phyloP scores from a whole-genome alignment of 2,797 vertebrate species.

The Paratrypauchen microcephalus region DNA sequence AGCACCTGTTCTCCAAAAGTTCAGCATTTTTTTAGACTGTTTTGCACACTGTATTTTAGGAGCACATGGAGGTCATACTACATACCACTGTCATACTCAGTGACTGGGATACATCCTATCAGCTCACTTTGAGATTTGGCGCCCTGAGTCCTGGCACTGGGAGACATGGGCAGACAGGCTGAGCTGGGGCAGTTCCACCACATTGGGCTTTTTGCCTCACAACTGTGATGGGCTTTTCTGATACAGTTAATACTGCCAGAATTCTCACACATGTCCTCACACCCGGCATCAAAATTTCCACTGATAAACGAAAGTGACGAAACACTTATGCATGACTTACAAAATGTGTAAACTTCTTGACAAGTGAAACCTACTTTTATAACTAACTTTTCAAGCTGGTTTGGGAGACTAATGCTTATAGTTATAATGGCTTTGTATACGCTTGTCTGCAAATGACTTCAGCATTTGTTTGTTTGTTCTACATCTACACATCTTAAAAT shows the following conservation, averaged over 20 bases:
- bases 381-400: no score
- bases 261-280: conserved; percentile 23
- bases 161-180: conserved; percentile 27
- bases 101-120: conserved; percentile 60
- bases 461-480: no score
- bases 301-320: background rate
- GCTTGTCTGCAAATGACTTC: no score
- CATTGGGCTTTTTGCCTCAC: conserved; percentile 48
- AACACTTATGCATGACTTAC: background rate
- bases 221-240: conserved; percentile 68
- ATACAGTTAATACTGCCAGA: conserved; percentile 70
- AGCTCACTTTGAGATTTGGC: conserved; percentile 57
- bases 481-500: no score
- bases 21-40: conserved; percentile 15
- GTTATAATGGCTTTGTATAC: no score
- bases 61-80: conserved; percentile 37
- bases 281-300: background rate
- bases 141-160: conserved; percentile 49
- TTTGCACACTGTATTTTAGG: conserved; percentile 30
- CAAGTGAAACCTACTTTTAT: no score
- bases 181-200: conserved; percentile 45
- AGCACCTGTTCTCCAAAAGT: conserved; percentile 19
- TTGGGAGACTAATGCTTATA: no score
- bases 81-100: conserved; percentile 43
- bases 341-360: background rate